Conservation (phyloP, 1,140 invertebrate species). For the Trichoplusia ni region DNA sequence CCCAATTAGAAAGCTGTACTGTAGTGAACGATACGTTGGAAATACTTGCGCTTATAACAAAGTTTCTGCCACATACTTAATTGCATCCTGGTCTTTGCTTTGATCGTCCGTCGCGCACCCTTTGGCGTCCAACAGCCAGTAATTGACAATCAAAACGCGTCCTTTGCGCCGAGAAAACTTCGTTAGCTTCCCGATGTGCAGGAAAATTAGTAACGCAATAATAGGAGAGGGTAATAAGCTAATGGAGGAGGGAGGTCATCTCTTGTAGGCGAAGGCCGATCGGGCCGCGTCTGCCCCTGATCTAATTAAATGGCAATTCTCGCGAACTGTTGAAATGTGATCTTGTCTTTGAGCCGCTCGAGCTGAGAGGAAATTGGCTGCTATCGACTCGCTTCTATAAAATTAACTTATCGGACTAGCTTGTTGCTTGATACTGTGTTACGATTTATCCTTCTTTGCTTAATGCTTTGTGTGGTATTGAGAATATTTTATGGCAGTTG, state of each 20-base stretch:
- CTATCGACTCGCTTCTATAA: too few species aligned
- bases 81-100: constrained; percentile 70
- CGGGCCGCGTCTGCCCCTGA: constrained; percentile 47
- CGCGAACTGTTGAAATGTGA: constrained; percentile 46
- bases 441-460: too few species aligned
- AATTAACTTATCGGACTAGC: too few species aligned
- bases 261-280: constrained; percentile 42
- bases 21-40: not conserved
- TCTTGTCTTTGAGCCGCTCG: constrained; percentile 40
- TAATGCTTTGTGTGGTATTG: too few species aligned
- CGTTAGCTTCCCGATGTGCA: constrained; percentile 72
- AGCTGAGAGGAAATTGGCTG: constrained; percentile 46
- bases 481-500: too few species aligned
- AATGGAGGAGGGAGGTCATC: constrained; percentile 74
- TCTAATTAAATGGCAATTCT: constrained; percentile 70
- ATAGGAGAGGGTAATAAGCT: constrained; percentile 74
- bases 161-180: constrained; percentile 72
- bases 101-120: constrained; percentile 51
- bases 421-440: not conserved
- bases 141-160: constrained; percentile 78
- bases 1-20: not conserved
- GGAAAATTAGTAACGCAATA: constrained; percentile 79
- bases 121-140: constrained; percentile 69
- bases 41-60: constrained; percentile 32
- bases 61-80: constrained; percentile 61